Conservation (phyloP, 2,888 invertebrate genomes). For the Diaperis boleti region DNA sequence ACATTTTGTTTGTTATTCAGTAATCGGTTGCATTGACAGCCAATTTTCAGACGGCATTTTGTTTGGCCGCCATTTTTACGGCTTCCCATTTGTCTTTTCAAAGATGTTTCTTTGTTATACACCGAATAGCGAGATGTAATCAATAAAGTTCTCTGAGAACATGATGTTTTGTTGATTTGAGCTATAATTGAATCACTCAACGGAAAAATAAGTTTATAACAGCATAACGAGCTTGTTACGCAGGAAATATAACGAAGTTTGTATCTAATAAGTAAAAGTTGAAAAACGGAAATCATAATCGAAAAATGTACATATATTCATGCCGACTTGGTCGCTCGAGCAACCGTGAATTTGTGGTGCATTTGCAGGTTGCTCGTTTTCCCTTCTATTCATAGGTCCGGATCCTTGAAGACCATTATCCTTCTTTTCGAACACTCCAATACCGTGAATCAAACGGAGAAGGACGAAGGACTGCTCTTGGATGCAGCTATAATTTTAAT, state of each 20-base stretch:
- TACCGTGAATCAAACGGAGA: slow-evolving; percentile 34
- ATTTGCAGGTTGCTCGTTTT: slow-evolving; percentile 40
- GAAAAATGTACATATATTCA: slow-evolving; percentile 30
- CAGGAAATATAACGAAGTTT: slow-evolving; percentile 14
- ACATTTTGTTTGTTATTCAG: slow-evolving; percentile 44
- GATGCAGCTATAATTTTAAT: slow-evolving; percentile 17
- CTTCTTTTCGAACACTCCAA: slow-evolving; percentile 28
- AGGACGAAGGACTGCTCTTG: slow-evolving; percentile 33
- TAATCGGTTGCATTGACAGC: slow-evolving; percentile 44
- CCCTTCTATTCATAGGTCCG: slow-evolving; percentile 36
- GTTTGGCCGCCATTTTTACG: slow-evolving; percentile 36
- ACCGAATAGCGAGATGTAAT: slow-evolving; percentile 40
- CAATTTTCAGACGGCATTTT: slow-evolving; percentile 40
- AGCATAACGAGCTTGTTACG: slow-evolving; percentile 44
- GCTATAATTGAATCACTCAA: slow-evolving; percentile 40
- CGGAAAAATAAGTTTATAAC: slow-evolving; percentile 36
- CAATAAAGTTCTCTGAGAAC: slow-evolving; percentile 29
- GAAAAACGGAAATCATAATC: slow-evolving; percentile 17
- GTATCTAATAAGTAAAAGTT: slow-evolving; percentile 21
- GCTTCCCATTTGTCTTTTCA: slow-evolving; percentile 39
- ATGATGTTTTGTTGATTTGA: slow-evolving; percentile 39
- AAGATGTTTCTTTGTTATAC: slow-evolving; percentile 35
- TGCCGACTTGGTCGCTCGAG: slow-evolving; percentile 25
- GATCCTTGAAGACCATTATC: slow-evolving; percentile 36
- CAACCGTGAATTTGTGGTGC: slow-evolving; percentile 38